Conservation (phyloP, 37 sponge, comb jelly and placozoan species). For the Lycopodina hypogea region DNA sequence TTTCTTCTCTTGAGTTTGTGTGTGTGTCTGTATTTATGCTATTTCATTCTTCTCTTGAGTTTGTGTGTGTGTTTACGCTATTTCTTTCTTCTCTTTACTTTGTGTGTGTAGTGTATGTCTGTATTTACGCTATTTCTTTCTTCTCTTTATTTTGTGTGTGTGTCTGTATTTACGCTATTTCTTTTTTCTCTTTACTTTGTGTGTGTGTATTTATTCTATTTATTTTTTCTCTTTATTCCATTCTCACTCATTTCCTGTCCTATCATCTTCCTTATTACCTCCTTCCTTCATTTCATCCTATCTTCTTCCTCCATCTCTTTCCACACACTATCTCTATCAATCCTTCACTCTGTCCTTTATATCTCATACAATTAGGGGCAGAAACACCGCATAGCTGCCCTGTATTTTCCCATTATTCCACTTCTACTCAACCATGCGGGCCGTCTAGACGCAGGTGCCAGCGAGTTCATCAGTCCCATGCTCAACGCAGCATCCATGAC, state of each 20-base stretch:
- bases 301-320: slow-evolving; percentile 5
- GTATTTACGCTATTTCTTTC: no score
- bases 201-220: no score
- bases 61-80: no score
- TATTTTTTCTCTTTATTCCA: no score
- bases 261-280: not conserved
- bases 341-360: not conserved
- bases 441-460: slow-evolving; percentile 54
- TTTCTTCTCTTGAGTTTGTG: not conserved
- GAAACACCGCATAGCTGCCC: slow-evolving; percentile 64
- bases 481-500: slow-evolving; percentile 41
- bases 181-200: no score
- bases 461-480: slow-evolving; percentile 41
- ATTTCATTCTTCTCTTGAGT: no score
- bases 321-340: not conserved
- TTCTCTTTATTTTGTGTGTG: no score
- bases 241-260: no score
- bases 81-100: no score
- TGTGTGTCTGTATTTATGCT: no score
- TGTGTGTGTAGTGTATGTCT: no score
- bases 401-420: slow-evolving; percentile 85
- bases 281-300: not conserved
- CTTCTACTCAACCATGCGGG: slow-evolving; percentile 65
- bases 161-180: no score
- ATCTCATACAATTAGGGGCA: slow-evolving; percentile 23